Evolutionary conservation across 2,888 invertebrate species (phyloP).

Genomic region (Papilio protenor): DNA sequence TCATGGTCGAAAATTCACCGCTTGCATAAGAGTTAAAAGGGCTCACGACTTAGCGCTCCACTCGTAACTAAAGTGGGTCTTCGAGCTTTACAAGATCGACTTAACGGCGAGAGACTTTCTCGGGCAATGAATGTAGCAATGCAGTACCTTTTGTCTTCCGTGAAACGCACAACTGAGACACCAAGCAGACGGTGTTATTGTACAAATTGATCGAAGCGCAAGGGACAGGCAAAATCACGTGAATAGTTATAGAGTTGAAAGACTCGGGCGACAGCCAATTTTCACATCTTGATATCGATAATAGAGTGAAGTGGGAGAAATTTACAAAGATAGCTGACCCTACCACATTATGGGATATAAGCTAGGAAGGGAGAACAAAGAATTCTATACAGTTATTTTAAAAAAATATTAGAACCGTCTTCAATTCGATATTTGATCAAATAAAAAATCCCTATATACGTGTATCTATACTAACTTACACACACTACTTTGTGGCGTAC

Average conservation of each 20-base stretch:
- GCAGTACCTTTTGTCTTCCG: slow-evolving; percentile 14
- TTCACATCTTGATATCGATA: too few relatives aligned
- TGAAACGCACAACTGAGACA: neutral
- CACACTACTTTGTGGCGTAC: too few relatives aligned
- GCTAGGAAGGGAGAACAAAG: too few relatives aligned
- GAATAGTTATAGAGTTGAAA: too few relatives aligned
- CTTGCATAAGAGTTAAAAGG: slow-evolving; percentile 7
- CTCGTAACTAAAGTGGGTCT: neutral
- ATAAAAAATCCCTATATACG: too few relatives aligned
- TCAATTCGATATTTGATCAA: neutral
- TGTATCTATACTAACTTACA: neutral
- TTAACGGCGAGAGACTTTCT: slow-evolving; percentile 14
- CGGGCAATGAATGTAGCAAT: slow-evolving; percentile 23
- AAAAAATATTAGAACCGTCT: neutral
- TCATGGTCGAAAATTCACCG: neutral
- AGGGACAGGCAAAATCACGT: too few relatives aligned
- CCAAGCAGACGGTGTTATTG: neutral
- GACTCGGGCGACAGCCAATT: too few relatives aligned
- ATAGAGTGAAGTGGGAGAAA: too few relatives aligned
- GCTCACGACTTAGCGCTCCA: slow-evolving; percentile 9
- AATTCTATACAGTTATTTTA: too few relatives aligned
- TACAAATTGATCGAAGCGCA: neutral
- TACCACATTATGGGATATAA: too few relatives aligned
- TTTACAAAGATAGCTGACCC: too few relatives aligned
- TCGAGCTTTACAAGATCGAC: slow-evolving; percentile 15